Percentiles rank a stretch among this genome's conserved stretches.
phyloP scores from a whole-genome alignment of 2,888 invertebrate species.

The Bembecia ichneumoniformis region DNA sequence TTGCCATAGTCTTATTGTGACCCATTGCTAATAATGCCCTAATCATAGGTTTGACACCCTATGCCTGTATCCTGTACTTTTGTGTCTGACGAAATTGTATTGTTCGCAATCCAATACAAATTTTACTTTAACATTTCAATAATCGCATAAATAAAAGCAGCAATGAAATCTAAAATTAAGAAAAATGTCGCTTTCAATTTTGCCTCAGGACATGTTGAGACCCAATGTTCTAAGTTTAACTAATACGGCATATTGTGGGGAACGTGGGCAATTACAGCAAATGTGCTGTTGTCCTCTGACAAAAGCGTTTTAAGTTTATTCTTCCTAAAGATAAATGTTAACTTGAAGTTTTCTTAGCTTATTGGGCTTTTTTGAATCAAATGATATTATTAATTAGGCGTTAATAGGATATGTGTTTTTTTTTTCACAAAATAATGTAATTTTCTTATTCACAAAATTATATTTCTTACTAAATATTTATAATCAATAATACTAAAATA shows the following conservation, averaged over 20 bases:
- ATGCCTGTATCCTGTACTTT: slow-evolving; percentile 11
- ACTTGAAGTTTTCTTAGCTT: no score
- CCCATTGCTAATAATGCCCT: slow-evolving; percentile 54
- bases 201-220: slow-evolving; percentile 25
- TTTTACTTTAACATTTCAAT: neutral
- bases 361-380: no score
- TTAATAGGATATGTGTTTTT: no score
- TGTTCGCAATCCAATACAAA: neutral
- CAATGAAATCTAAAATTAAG: slow-evolving; percentile 19
- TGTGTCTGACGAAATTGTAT: neutral
- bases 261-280: slow-evolving; percentile 60
- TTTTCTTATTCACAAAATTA: no score
- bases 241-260: slow-evolving; percentile 56
- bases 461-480: no score
- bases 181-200: slow-evolving; percentile 7
- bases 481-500: no score
- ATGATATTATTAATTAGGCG: no score
- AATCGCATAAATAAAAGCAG: slow-evolving; percentile 3
- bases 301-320: slow-evolving; percentile 22
- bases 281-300: slow-evolving; percentile 54
- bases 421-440: no score
- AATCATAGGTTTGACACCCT: slow-evolving; percentile 67
- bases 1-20: slow-evolving; percentile 39
- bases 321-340: neutral
- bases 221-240: slow-evolving; percentile 38